phyloP scores from a whole-genome alignment of 2,888 invertebrate genomes.

The Microctonus hyperodae region DNA sequence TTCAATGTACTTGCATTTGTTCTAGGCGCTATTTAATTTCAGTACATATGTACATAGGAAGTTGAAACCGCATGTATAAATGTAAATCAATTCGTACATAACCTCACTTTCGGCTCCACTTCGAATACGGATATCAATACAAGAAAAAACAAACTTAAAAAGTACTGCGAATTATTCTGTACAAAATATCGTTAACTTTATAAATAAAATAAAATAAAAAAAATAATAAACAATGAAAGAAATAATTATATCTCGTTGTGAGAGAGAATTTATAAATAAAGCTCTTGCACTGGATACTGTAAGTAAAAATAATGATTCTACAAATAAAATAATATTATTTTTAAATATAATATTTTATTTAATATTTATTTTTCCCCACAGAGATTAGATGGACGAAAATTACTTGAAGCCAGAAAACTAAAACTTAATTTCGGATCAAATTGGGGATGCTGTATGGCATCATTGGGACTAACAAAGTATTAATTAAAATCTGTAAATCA shows the following conservation, averaged over 20 bases:
- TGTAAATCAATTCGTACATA: background rate
- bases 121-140: too few relatives aligned
- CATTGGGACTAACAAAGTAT: constrained; percentile 81
- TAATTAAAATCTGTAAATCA: too few relatives aligned
- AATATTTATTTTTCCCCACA: constrained; percentile 52
- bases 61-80: constrained; percentile 21
- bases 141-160: constrained; percentile 26
- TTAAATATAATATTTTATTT: constrained; percentile 20
- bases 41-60: background rate
- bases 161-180: background rate
- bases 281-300: constrained; percentile 73
- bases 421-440: constrained; percentile 81
- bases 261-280: constrained; percentile 74
- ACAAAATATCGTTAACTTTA: background rate
- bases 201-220: too few relatives aligned
- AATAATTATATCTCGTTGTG: constrained; percentile 72
- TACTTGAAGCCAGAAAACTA: constrained; percentile 76
- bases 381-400: constrained; percentile 82
- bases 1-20: background rate
- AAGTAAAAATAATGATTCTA: constrained; percentile 49
- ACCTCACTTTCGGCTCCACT: constrained; percentile 12
- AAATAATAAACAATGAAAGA: constrained; percentile 68
- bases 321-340: constrained; percentile 22
- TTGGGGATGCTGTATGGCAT: constrained; percentile 82
- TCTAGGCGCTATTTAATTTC: background rate